phyloP scores from a whole-genome alignment of 2,888 invertebrate genomes.

The Epirrhoe tristata region DNA sequence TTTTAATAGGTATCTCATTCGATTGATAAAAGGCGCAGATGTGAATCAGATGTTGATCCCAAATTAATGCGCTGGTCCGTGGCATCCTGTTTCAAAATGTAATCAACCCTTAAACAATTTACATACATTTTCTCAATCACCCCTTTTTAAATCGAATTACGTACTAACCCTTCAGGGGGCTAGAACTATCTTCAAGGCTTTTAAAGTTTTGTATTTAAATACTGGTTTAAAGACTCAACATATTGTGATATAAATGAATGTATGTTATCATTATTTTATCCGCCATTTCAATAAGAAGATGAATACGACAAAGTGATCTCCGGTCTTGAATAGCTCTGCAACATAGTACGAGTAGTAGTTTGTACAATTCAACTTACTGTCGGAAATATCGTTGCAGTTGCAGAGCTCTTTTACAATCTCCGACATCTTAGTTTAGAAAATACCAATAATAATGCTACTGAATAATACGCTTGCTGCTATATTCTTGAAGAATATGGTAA shows the following conservation, averaged over 20 bases:
- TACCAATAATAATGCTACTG: too few species aligned
- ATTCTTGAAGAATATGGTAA: too few species aligned
- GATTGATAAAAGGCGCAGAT: conserved; percentile 2
- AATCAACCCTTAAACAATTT: conserved; percentile 24
- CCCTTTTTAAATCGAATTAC: conserved; percentile 28
- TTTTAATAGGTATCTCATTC: too few species aligned
- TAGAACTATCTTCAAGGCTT: neutral
- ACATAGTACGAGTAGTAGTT: conserved; percentile 16
- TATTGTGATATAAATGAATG: too few species aligned
- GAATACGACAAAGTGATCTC: conserved; percentile 18
- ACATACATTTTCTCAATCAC: conserved; percentile 26
- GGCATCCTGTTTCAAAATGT: conserved; percentile 15
- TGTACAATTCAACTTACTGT: conserved; percentile 14
- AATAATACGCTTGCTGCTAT: too few species aligned
- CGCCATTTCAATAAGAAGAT: conserved; percentile 10
- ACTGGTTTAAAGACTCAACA: neutral
- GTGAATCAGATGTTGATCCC: conserved; percentile 10
- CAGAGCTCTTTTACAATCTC: neutral
- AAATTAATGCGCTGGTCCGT: conserved; percentile 1
- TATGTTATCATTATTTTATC: neutral
- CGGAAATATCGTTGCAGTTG: conserved; percentile 3
- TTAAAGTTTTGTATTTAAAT: neutral
- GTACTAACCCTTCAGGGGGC: neutral
- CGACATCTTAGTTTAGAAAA: neutral
- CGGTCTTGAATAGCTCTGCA: conserved; percentile 12